Percentiles rank a stretch among this genome's conserved stretches.
phyloP scores from a whole-genome alignment of 1,140 invertebrate genomes.

The Pentalonia nigronervosa region DNA sequence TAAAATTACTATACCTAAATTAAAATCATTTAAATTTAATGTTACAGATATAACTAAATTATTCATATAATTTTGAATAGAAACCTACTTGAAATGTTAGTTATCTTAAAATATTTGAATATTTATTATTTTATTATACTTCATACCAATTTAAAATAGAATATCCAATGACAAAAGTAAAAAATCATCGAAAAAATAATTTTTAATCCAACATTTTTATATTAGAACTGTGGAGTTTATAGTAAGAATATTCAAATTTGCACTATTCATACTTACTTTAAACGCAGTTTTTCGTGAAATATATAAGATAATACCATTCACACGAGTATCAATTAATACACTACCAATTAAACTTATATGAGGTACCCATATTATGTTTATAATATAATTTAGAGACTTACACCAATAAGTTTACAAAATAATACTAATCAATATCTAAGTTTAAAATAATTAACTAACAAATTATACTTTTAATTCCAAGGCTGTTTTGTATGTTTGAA shows the following conservation, averaged over 20 bases:
- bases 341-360: background rate
- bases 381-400: no score
- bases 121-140: background rate
- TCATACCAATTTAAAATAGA: background rate
- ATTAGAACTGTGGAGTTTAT: background rate
- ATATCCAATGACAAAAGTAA: background rate
- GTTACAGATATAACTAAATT: background rate
- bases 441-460: no score
- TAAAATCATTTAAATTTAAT: background rate
- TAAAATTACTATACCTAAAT: background rate
- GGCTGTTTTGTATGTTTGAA: no score
- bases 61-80: background rate
- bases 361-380: background rate
- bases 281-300: background rate
- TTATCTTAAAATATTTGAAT: conserved; percentile 6
- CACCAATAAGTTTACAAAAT: no score
- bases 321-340: background rate
- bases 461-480: no score
- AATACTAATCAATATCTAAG: no score
- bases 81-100: background rate
- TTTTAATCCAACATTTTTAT: background rate
- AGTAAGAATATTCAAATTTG: background rate
- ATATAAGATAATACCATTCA: background rate
- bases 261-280: background rate
- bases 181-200: background rate